Conservation (phyloP, 2,888 invertebrate species). For the Diarsia dahlii region DNA sequence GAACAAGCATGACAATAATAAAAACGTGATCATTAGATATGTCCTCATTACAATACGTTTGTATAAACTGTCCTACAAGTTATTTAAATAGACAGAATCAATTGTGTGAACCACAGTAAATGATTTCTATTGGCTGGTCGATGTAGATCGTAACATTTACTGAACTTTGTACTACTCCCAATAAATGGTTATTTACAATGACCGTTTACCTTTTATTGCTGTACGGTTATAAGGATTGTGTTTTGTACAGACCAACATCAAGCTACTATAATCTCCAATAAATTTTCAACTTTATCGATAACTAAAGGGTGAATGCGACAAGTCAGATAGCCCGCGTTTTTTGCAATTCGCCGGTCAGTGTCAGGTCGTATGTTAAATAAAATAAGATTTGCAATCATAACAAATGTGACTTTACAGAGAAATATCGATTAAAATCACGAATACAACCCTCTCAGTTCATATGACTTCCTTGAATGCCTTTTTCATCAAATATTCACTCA, state of each 20-base stretch:
- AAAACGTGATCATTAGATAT: background rate
- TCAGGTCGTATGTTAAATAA: no score
- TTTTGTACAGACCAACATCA: background rate
- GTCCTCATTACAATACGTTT: background rate
- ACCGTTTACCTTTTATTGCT: conserved; percentile 47
- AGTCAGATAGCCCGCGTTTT: no score
- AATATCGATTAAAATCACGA: no score
- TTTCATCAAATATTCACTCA: no score
- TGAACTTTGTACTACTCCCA: conserved; percentile 52
- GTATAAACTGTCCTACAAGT: background rate
- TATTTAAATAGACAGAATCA: conserved; percentile 4
- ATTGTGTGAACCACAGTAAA: conserved; percentile 31
- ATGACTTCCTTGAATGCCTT: no score
- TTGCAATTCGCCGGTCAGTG: no score
- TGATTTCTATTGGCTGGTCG: conserved; percentile 34
- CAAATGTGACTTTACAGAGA: no score
- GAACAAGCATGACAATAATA: background rate
- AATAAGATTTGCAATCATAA: no score
- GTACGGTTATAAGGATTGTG: conserved; percentile 20
- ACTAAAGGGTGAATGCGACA: no score
- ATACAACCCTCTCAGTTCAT: no score
- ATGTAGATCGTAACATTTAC: conserved; percentile 31
- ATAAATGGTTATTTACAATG: conserved; percentile 18
- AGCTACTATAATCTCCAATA: no score
- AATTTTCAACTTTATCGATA: no score